phyloP scores from a whole-genome alignment of 2,113 vertebrate species.

The Ptilonorhynchus violaceus region DNA sequence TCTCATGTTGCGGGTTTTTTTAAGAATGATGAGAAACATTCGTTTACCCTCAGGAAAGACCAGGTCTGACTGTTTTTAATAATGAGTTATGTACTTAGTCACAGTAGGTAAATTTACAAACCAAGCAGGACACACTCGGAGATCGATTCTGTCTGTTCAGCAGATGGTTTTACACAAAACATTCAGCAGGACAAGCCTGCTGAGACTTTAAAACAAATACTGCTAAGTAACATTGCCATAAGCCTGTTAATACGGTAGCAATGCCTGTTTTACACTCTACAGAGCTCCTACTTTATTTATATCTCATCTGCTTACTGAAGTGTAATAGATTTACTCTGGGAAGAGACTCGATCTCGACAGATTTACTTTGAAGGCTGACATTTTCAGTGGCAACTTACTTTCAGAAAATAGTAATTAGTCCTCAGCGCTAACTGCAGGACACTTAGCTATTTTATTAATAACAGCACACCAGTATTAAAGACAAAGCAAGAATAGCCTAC shows the following conservation, averaged over 20 bases:
- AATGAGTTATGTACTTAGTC: conserved; percentile 51
- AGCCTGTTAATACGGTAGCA: conserved; percentile 28
- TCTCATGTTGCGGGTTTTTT: neutral
- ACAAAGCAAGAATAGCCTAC: neutral
- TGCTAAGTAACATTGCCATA: conserved; percentile 32
- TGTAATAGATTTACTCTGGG: conserved; percentile 16
- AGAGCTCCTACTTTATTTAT: conserved; percentile 32
- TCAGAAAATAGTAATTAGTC: neutral
- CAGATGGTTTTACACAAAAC: conserved; percentile 48
- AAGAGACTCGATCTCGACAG: neutral
- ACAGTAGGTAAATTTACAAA: conserved; percentile 56
- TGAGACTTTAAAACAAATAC: conserved; percentile 55
- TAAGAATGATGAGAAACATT: conserved; percentile 22
- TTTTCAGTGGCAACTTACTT: neutral
- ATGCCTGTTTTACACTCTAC: conserved; percentile 27
- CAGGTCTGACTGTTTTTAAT: conserved; percentile 61
- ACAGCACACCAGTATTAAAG: neutral
- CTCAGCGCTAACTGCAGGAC: neutral
- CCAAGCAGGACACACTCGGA: conserved; percentile 2
- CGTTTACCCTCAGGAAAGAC: conserved; percentile 40
- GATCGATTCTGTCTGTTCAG: conserved; percentile 42
- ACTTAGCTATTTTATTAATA: neutral
- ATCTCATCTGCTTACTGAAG: neutral
- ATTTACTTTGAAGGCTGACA: neutral
- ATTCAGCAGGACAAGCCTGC: conserved; percentile 1